A percentile compares a stretch with the other conserved stretches of the same genome.
These are phyloP conservation scores for Bombus confusus DNA, from an alignment of 1,140 invertebrate genomes.

Conservation along the genomic window DNA sequence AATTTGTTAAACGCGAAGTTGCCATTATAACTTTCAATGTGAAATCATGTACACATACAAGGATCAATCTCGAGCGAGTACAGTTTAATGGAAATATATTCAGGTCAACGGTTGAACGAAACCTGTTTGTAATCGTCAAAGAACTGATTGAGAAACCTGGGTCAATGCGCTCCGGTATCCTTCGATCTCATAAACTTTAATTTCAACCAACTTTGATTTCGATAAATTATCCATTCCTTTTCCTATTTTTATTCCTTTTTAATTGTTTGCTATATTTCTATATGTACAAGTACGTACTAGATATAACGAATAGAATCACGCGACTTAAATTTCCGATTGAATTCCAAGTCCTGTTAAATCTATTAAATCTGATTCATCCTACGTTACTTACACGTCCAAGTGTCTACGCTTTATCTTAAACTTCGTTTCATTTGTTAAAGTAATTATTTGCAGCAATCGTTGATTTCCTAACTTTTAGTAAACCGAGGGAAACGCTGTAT, in stretches of 20 bases:
- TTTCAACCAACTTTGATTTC: not conserved
- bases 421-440: too few relatives aligned
- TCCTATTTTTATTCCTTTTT: too few relatives aligned
- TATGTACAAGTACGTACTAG: not conserved
- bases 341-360: too few relatives aligned
- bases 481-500: too few relatives aligned
- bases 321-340: too few relatives aligned
- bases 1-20: not conserved
- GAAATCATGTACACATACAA: not conserved
- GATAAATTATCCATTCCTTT: too few relatives aligned
- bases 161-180: not conserved
- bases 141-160: not conserved
- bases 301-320: too few relatives aligned
- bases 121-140: conserved; percentile 8
- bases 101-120: not conserved
- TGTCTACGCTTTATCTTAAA: too few relatives aligned
- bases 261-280: not conserved
- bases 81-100: conserved; percentile 1
- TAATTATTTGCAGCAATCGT: too few relatives aligned
- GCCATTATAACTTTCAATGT: not conserved
- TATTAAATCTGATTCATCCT: too few relatives aligned
- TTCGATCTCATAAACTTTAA: not conserved
- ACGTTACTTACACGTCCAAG: too few relatives aligned
- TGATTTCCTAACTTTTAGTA: too few relatives aligned
- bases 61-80: not conserved